Percentiles rank a stretch among this genome's conserved stretches.
phyloP scores from a whole-genome alignment of 2,797 vertebrate species.

The Bovichtus variegatus region DNA sequence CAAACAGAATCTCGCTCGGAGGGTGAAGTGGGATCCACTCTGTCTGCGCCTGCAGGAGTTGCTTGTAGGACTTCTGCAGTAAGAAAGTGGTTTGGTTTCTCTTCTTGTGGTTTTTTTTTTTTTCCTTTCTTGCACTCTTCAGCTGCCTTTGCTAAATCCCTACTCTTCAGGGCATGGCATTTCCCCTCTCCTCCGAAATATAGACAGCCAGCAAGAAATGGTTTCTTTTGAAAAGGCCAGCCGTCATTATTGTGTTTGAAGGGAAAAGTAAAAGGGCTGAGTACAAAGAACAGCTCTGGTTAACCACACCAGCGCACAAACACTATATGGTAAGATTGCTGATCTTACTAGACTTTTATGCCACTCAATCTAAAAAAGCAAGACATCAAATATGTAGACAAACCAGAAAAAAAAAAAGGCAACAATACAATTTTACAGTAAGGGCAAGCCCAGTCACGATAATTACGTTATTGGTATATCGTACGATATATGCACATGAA shows the following conservation, averaged over 20 bases:
- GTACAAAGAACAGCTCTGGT: conserved; percentile 52
- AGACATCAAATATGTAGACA: conserved; percentile 24
- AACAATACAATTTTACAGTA: conserved; percentile 35
- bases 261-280: conserved; percentile 60
- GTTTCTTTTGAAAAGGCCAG: conserved; percentile 63
- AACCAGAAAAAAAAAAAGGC: conserved; percentile 19
- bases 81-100: conserved; percentile 67
- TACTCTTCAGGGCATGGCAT: conserved; percentile 46
- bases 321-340: conserved; percentile 19
- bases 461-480: too few relatives aligned
- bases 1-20: conserved; percentile 65
- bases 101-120: conserved; percentile 64
- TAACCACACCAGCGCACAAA: conserved; percentile 66
- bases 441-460: too few relatives aligned
- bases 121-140: conserved; percentile 49
- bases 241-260: conserved; percentile 62
- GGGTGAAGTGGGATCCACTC: conserved; percentile 53
- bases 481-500: too few relatives aligned
- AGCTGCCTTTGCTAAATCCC: conserved; percentile 61
- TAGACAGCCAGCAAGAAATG: conserved; percentile 47
- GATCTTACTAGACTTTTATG: conserved; percentile 25
- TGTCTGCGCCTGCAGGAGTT: conserved; percentile 70
- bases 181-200: conserved; percentile 42
- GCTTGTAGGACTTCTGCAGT: conserved; percentile 64
- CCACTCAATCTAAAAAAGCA: conserved; percentile 20